phyloP scores from a whole-genome alignment of 2,797 vertebrate genomes.

The Synaphobranchus kaupii region DNA sequence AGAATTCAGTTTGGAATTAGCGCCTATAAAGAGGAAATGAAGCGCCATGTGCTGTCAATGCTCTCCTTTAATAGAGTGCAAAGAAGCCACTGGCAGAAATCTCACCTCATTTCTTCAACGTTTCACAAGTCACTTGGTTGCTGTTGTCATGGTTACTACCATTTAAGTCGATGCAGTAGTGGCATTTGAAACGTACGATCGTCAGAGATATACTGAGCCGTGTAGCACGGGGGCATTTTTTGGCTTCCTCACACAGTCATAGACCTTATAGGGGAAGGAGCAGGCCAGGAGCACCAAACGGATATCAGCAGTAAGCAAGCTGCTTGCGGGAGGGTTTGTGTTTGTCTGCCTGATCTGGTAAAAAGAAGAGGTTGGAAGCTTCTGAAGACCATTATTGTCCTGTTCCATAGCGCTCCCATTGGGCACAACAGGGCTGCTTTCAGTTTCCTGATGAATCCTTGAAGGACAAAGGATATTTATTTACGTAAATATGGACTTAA shows the following conservation, averaged over 20 bases:
- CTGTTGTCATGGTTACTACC: conserved; percentile 19
- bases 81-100: background rate
- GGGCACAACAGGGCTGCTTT: background rate
- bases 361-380: background rate
- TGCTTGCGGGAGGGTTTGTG: background rate
- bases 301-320: background rate
- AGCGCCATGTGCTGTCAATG: background rate
- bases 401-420: background rate
- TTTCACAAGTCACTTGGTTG: background rate
- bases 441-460: background rate
- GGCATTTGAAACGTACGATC: background rate
- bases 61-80: background rate
- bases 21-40: background rate
- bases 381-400: background rate
- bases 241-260: background rate
- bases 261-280: background rate
- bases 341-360: background rate
- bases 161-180: background rate
- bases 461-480: background rate
- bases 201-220: background rate
- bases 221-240: background rate
- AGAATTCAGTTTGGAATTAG: background rate
- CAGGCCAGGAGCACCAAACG: background rate
- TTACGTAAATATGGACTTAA: background rate
- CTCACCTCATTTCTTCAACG: background rate